These are phyloP conservation scores for Diaperis boleti DNA, from an alignment of 2,888 invertebrate species.

Conservation along the genomic window DNA sequence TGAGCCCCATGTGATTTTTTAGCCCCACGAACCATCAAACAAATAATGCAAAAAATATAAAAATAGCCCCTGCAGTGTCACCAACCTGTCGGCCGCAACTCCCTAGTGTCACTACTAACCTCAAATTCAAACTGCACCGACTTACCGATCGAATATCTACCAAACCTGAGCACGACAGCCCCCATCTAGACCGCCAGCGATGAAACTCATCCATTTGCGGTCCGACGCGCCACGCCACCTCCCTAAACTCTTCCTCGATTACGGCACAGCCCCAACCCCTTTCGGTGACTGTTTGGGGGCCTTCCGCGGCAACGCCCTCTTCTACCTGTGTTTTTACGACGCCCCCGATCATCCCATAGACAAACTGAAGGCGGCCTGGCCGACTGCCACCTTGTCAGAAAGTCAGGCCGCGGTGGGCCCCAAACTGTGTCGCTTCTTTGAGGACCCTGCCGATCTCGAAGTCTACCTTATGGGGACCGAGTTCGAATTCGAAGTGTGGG, in stretches of 20 bases:
- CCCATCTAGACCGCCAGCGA: neutral
- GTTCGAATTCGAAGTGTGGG: constrained; percentile 61
- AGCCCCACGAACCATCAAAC: too few relatives aligned
- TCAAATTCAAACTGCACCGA: too few relatives aligned
- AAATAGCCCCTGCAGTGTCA: neutral
- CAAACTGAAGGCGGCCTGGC: constrained; percentile 7
- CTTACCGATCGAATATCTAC: neutral
- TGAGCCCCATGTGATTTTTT: too few relatives aligned
- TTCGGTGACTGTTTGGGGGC: constrained; percentile 32
- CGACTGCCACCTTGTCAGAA: constrained; percentile 3
- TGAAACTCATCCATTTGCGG: constrained; percentile 1
- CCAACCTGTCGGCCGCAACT: too few relatives aligned
- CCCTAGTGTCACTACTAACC: too few relatives aligned
- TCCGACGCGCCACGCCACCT: constrained; percentile 16
- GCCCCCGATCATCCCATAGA: constrained; percentile 13
- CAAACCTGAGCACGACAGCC: neutral
- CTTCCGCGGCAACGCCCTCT: constrained; percentile 23
- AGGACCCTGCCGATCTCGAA: constrained; percentile 40
- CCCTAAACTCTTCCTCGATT: constrained; percentile 14
- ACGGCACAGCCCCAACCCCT: constrained; percentile 17
- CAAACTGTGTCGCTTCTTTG: constrained; percentile 3
- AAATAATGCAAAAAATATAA: neutral
- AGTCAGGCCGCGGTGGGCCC: neutral
- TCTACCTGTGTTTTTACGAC: constrained; percentile 33
- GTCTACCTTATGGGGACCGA: constrained; percentile 59